Conservation (phyloP, 2,113 vertebrate genomes). For the Taxidea taxus region DNA sequence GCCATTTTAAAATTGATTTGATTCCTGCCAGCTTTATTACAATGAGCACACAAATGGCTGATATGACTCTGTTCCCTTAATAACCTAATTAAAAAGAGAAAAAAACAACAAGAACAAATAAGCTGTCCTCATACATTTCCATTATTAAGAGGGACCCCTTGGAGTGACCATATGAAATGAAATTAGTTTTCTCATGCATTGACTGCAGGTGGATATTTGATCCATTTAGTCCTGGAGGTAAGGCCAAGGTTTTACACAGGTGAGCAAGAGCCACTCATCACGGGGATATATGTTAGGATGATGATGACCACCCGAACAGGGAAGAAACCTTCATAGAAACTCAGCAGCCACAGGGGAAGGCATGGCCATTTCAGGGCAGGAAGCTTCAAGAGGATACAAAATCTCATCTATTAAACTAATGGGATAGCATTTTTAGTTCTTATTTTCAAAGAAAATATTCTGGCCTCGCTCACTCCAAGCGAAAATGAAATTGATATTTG, state of each 20-base stretch:
- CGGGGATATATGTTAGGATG: background rate
- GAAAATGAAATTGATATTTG: background rate
- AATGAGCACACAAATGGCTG: background rate
- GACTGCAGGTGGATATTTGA: background rate
- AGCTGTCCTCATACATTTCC: background rate
- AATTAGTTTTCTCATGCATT: background rate
- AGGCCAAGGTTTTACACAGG: background rate
- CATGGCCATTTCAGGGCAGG: background rate
- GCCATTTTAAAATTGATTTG: slow-evolving; percentile 34
- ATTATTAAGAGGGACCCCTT: background rate
- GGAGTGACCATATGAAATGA: background rate
- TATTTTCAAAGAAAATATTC: background rate
- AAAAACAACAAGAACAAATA: background rate
- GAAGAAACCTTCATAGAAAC: background rate
- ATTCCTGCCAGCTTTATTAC: slow-evolving; percentile 24
- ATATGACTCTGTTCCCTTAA: background rate
- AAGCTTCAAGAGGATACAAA: background rate
- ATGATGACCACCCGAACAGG: no score
- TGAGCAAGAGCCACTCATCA: no score
- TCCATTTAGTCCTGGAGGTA: background rate
- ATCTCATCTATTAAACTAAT: background rate
- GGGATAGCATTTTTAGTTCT: background rate
- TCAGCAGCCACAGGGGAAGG: background rate
- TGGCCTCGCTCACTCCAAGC: background rate
- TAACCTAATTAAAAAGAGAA: slow-evolving; percentile 7